phyloP scores from a whole-genome alignment of 2,113 vertebrate species.

The Takifugu flavidus region DNA sequence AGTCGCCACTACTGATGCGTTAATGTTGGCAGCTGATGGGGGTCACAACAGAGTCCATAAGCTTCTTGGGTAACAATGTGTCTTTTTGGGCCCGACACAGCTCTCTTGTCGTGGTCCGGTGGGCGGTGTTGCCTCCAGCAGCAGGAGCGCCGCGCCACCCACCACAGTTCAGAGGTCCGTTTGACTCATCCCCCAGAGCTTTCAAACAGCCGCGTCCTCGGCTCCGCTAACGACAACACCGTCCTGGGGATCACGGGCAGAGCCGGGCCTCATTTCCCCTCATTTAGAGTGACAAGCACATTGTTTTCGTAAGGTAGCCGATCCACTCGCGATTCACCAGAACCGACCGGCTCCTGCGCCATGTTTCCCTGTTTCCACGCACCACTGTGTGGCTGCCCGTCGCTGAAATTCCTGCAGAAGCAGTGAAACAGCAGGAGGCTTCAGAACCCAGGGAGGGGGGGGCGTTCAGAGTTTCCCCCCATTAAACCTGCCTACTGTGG shows the following conservation, averaged over 20 bases:
- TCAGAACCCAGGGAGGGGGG: constrained; percentile 59
- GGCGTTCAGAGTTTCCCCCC: constrained; percentile 45
- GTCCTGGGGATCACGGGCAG: constrained; percentile 40
- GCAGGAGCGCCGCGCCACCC: constrained; percentile 40
- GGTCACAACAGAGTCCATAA: too few species aligned
- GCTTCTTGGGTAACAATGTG: too few species aligned
- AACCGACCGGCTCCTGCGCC: too few species aligned
- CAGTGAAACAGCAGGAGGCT: constrained; percentile 65
- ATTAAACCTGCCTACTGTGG: background rate
- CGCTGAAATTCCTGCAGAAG: constrained; percentile 59
- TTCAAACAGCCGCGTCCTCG: constrained; percentile 39
- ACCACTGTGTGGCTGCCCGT: constrained; percentile 47
- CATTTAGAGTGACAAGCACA: constrained; percentile 37
- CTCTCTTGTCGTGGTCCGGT: constrained; percentile 19
- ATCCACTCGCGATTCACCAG: too few species aligned
- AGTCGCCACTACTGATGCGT: too few species aligned
- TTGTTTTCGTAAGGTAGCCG: constrained; percentile 34
- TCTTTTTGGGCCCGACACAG: too few species aligned
- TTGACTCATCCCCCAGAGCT: constrained; percentile 59
- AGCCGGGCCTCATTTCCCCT: constrained; percentile 55
- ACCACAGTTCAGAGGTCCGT: constrained; percentile 60
- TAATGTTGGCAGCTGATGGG: too few species aligned
- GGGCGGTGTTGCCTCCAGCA: background rate
- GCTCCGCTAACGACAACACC: constrained; percentile 59
- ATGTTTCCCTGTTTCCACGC: background rate